Evolutionary conservation across 2,113 vertebrate genomes (phyloP).

Genomic region (Halcyon malimbica): DNA sequence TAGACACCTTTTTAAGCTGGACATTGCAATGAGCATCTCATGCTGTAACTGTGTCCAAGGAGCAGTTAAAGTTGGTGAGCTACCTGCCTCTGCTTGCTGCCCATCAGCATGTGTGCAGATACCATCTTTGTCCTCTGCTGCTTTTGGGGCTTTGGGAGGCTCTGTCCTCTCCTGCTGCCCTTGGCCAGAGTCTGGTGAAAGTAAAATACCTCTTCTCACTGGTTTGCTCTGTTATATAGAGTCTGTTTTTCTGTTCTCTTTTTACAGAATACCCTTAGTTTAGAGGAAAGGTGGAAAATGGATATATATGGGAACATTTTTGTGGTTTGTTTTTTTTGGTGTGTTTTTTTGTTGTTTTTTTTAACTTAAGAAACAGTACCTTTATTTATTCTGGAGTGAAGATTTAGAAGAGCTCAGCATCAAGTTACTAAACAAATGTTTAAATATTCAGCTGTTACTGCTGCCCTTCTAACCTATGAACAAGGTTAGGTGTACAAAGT

Average conservation of each 20-base stretch:
- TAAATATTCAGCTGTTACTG: not conserved
- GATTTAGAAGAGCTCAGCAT: not conserved
- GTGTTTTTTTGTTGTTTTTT: not conserved
- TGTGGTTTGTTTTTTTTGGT: no score
- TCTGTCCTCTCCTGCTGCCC: not conserved
- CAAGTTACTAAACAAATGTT: not conserved
- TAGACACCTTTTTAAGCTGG: not conserved
- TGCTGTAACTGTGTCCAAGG: not conserved
- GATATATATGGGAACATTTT: not conserved
- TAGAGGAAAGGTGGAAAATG: not conserved
- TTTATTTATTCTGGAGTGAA: not conserved
- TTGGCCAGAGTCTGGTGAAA: not conserved
- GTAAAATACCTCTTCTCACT: not conserved
- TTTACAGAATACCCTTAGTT: not conserved
- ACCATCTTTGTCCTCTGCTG: accelerated
- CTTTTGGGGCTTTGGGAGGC: not conserved
- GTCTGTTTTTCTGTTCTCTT: not conserved
- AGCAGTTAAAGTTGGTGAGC: not conserved
- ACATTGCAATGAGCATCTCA: not conserved
- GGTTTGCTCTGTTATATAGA: not conserved
- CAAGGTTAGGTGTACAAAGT: not conserved
- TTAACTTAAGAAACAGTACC: not conserved
- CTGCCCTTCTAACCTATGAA: not conserved
- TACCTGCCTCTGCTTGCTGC: not conserved
- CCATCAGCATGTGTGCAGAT: not conserved